Conservation (phyloP, 2,888 invertebrate species). For the Mimas tiliae region DNA sequence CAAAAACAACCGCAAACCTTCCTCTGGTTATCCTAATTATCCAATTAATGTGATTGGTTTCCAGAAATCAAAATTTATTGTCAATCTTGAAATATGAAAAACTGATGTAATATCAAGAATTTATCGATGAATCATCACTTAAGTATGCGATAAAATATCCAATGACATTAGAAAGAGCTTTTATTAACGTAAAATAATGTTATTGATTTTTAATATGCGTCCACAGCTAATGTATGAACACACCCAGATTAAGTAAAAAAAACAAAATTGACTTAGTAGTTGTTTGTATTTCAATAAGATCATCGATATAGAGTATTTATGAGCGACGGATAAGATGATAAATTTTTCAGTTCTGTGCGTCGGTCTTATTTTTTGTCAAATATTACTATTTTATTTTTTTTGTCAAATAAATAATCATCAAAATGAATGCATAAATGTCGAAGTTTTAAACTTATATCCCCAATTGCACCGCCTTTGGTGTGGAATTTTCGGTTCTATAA, state of each 20-base stretch:
- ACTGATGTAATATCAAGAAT: not conserved
- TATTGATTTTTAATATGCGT: constrained; percentile 1
- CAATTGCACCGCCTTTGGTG: no score
- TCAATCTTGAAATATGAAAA: not conserved
- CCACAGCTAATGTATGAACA: constrained; percentile 1
- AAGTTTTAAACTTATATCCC: no score
- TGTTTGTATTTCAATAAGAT: no score
- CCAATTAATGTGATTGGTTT: not conserved
- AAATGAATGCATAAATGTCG: no score
- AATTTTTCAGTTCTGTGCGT: no score
- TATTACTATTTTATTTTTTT: no score
- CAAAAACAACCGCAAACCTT: not conserved
- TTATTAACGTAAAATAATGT: no score
- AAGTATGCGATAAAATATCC: constrained; percentile 10
- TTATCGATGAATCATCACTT: not conserved
- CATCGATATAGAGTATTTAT: no score
- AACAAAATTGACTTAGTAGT: not conserved
- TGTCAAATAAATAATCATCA: no score
- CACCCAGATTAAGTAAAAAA: constrained; percentile 1
- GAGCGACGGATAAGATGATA: no score
- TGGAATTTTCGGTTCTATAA: no score
- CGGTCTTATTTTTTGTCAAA: no score
- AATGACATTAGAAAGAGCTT: constrained; percentile 6
- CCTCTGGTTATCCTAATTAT: not conserved
- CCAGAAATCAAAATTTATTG: not conserved